Evolutionary conservation across 1,140 invertebrate genomes (phyloP).

Genomic region (Ostrea edulis): DNA sequence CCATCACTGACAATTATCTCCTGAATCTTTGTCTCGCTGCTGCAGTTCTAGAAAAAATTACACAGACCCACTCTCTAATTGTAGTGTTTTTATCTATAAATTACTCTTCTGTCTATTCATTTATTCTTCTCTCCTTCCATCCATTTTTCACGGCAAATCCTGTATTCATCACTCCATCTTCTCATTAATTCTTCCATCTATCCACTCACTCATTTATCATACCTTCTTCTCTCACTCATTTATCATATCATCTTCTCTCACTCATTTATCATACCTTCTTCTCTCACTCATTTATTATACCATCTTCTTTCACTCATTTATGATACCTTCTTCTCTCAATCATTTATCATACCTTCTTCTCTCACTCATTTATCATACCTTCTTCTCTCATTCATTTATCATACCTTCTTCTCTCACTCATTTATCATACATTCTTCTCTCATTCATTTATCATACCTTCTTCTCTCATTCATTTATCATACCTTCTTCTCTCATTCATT

Average conservation of each 20-base stretch:
- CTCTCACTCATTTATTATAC: neutral
- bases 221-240: neutral
- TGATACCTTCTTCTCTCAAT: neutral
- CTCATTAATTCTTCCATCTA: neutral
- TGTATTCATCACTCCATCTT: neutral
- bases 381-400: neutral
- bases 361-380: neutral
- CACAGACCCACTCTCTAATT: neutral
- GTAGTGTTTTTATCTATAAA: neutral
- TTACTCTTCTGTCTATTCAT: neutral
- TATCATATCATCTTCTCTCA: neutral
- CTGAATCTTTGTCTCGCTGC: neutral
- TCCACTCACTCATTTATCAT: neutral
- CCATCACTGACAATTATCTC: slow-evolving; percentile 54
- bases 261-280: too few relatives aligned
- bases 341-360: neutral
- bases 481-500: too few relatives aligned
- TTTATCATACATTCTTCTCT: neutral
- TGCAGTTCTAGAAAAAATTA: slow-evolving; percentile 39
- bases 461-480: neutral
- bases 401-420: neutral
- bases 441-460: neutral
- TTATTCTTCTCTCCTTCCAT: neutral
- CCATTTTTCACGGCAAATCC: neutral
- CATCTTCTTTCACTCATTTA: neutral